Percentiles rank a stretch among this genome's conserved stretches.
phyloP scores from a whole-genome alignment of 2,888 invertebrate genomes.

The Eupsilia transversa region DNA sequence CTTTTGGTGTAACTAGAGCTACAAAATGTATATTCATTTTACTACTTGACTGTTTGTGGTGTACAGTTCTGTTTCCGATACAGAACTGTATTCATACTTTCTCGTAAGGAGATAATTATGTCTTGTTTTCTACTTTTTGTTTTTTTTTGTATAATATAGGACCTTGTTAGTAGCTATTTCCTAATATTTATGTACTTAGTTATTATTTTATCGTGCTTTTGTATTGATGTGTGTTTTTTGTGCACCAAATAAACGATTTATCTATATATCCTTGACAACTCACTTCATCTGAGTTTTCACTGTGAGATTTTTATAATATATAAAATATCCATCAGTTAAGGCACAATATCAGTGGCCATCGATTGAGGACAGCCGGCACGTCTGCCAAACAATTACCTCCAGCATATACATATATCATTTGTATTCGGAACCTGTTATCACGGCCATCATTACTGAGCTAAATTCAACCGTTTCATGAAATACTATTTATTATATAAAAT shows the following conservation, averaged over 20 bases:
- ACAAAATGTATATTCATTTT: not conserved
- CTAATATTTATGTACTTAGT: too few species aligned
- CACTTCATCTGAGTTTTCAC: not conserved
- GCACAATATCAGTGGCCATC: constrained; percentile 64
- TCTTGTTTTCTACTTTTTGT: too few species aligned
- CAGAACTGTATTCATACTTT: not conserved
- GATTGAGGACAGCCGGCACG: constrained; percentile 69
- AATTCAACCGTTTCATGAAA: constrained; percentile 55
- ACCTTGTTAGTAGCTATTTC: too few species aligned
- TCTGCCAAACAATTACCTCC: constrained; percentile 67
- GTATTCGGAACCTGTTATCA: constrained; percentile 69
- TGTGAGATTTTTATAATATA: not conserved
- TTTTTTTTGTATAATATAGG: too few species aligned
- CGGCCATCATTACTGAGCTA: constrained; percentile 70
- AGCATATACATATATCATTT: constrained; percentile 70
- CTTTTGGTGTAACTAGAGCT: not conserved
- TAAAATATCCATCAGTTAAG: constrained; percentile 12
- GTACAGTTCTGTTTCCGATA: not conserved
- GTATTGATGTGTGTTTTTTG: too few species aligned
- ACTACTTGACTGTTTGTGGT: not conserved
- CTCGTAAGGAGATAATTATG: not conserved
- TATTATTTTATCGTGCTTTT: too few species aligned
- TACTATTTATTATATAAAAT: constrained; percentile 28
- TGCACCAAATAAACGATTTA: too few species aligned
- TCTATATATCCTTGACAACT: too few species aligned